These are phyloP conservation scores for Anhinga anhinga DNA, from an alignment of 2,113 vertebrate species.

Conservation along the genomic window DNA sequence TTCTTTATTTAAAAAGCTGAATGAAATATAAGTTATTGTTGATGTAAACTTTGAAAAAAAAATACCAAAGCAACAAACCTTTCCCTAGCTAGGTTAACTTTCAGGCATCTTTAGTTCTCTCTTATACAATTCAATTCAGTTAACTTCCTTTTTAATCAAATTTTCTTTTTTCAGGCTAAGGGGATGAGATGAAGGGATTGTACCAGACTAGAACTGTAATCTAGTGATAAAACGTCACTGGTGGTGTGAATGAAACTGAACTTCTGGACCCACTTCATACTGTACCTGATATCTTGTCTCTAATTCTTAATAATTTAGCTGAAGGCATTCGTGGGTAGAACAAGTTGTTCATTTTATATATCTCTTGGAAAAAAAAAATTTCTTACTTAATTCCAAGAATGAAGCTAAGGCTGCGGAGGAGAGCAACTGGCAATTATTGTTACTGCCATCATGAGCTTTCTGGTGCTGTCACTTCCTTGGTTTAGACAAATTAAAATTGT, in stretches of 20 bases:
- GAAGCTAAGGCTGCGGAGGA: background rate
- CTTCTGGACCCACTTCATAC: background rate
- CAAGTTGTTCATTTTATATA: background rate
- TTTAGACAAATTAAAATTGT: background rate
- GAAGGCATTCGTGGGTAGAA: background rate
- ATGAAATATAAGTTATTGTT: background rate
- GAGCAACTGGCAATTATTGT: background rate
- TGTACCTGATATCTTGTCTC: background rate
- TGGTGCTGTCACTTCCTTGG: background rate
- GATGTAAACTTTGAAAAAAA: background rate
- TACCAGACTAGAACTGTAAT: constrained; percentile 25
- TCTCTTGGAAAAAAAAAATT: background rate
- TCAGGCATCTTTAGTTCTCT: background rate
- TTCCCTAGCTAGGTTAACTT: background rate
- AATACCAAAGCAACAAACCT: background rate
- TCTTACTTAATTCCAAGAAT: background rate
- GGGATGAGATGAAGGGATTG: constrained; percentile 13
- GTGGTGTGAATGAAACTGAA: background rate
- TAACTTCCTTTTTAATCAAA: constrained; percentile 19
- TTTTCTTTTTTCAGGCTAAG: background rate
- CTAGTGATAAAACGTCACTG: background rate
- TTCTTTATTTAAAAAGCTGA: background rate
- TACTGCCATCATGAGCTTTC: background rate
- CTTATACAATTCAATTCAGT: background rate
- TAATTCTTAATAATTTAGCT: background rate